Base-by-base conservation (phyloP, 2,888 invertebrate species). In the Gryllus longicercus region DNA sequence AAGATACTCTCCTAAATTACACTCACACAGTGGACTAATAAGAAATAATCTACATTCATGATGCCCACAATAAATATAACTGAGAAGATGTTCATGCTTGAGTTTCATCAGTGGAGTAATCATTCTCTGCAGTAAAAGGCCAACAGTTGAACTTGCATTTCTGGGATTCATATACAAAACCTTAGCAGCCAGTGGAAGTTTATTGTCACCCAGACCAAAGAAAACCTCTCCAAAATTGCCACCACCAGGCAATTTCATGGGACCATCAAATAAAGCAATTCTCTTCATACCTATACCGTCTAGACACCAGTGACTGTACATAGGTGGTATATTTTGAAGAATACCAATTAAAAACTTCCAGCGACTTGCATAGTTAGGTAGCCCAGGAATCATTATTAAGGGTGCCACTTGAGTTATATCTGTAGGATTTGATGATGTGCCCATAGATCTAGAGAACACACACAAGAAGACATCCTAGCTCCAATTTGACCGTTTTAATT, bases 161-260 rank as follows among this genome's bases (percentile, higher is more conserved):
- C 83, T 83, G 80, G 84, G 83, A 50, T 84, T 83, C 78, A 83
- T 83, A 3, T 83, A 83, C 3, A 85, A 84, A 77, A 84, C 83
- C 81, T 86, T 86, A 11, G 86, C 84, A 5, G 86, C 86, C 51
- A 86, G 82, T 1, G 86, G 85, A 78, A 84, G 84, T 81, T 86
- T 84, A 81, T 84, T 84, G 18, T 82, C 80, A 81, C 86, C 85
- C 51, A 88, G 83, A 14, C 87, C 88, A 75, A 88, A 82, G 80
- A 86, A 86, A 2, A 87, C 85, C 3, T 85, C 84, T 21, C 87
- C 87, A 82, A 87, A 88, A 81, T 86, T 86, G 16, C 86, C 87
- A 18, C 86, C 86, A 11, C 38, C 38, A 18, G 79, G 38, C n/a
- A 79, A 14, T 79, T 25, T 79, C 38, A 25, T 74, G 14, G 63